phyloP scores from a whole-genome alignment of 1,140 invertebrate genomes.

The Bombus breviceps region DNA sequence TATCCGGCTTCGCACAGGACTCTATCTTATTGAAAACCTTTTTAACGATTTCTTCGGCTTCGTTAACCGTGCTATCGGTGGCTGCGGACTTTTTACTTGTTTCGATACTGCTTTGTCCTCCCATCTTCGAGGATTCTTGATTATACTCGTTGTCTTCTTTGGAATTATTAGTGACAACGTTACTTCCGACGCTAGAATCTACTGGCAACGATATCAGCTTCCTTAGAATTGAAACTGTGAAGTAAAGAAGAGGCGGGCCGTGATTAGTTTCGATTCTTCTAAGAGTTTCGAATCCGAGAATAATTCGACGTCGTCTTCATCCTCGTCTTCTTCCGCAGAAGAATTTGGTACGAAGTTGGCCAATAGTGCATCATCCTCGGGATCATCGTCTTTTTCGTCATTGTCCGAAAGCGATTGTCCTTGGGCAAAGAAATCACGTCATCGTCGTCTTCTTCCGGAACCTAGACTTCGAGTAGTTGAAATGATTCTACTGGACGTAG shows the following conservation, averaged over 20 bases:
- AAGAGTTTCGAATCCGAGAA: constrained; percentile 77
- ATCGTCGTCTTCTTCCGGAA: constrained; percentile 84
- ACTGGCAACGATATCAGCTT: constrained; percentile 48
- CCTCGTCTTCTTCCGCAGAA: constrained; percentile 75
- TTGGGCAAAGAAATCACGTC: constrained; percentile 82
- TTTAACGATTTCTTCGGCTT: constrained; percentile 48
- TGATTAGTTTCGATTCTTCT: constrained; percentile 73
- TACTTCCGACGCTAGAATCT: not conserved
- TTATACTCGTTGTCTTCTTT: constrained; percentile 16
- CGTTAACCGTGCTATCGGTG: not conserved
- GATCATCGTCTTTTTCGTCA: constrained; percentile 82
- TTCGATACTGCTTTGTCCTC: not conserved
- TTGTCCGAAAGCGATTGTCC: constrained; percentile 77
- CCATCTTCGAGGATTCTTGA: not conserved
- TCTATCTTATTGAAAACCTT: constrained; percentile 58
- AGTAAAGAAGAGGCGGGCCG: constrained; percentile 66
- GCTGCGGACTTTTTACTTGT: not conserved
- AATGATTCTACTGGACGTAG: constrained; percentile 89
- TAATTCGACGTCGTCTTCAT: constrained; percentile 79
- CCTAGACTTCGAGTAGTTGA: constrained; percentile 77
- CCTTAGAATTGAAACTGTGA: constrained; percentile 71
- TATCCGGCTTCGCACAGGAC: constrained; percentile 44
- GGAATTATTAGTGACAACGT: not conserved
- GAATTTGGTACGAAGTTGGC: constrained; percentile 66
- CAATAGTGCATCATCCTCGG: constrained; percentile 67